Evolutionary conservation across 2,888 invertebrate genomes (phyloP).

Genomic region (Myopa testacea): DNA sequence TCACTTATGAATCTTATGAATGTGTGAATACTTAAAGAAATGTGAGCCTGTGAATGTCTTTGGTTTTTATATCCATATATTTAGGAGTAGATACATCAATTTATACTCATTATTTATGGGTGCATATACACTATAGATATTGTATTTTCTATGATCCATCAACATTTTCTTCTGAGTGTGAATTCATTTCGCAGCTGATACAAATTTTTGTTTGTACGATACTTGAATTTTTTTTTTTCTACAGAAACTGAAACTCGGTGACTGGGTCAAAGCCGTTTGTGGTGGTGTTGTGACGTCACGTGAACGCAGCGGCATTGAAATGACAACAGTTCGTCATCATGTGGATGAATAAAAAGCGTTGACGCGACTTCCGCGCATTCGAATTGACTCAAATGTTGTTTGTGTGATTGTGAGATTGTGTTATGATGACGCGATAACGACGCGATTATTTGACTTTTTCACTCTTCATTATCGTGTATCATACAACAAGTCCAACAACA

Average conservation of each 20-base stretch:
- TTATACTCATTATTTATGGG: too few relatives aligned
- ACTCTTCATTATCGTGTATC: background rate
- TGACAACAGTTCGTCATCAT: too few relatives aligned
- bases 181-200: too few relatives aligned
- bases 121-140: too few relatives aligned
- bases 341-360: too few relatives aligned
- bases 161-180: too few relatives aligned
- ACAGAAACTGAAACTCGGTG: conserved; percentile 4
- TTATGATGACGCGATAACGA: background rate
- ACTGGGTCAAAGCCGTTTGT: conserved; percentile 21
- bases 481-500: background rate
- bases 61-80: too few relatives aligned
- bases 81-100: too few relatives aligned
- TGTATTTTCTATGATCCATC: too few relatives aligned
- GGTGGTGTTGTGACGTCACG: background rate
- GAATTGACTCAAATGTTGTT: background rate
- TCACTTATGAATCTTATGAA: too few relatives aligned
- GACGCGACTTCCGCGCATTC: background rate
- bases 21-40: too few relatives aligned
- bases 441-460: background rate
- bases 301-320: background rate
- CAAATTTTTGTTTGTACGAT: background rate
- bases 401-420: background rate
- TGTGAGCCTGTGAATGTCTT: too few relatives aligned
- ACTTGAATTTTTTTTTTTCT: background rate